Percentiles rank a stretch among this genome's conserved stretches.
phyloP scores from a whole-genome alignment of 2,113 vertebrate species.

The Loxodonta africana region DNA sequence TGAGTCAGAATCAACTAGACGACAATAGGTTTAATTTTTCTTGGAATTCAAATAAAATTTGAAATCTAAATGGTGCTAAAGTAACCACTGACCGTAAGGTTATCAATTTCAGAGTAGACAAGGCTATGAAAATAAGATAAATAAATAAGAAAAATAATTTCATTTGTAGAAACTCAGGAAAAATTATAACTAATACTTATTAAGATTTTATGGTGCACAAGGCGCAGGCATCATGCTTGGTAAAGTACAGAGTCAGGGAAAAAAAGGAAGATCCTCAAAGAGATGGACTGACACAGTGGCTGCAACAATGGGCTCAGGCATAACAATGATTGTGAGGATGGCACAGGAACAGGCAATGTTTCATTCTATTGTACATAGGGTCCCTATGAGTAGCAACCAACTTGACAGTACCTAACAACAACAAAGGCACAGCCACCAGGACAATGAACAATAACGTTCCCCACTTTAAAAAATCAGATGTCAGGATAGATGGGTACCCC shows the following conservation, averaged over 20 bases:
- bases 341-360: too few relatives aligned
- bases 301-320: too few relatives aligned
- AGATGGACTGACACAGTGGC: too few relatives aligned
- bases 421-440: too few relatives aligned
- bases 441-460: not conserved
- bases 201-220: not conserved
- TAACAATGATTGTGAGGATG: too few relatives aligned
- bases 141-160: not conserved
- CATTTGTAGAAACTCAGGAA: not conserved
- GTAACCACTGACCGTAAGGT: not conserved
- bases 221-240: too few relatives aligned
- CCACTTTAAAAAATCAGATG: not conserved
- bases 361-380: too few relatives aligned
- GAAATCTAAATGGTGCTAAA: not conserved
- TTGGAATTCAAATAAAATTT: constrained; percentile 37
- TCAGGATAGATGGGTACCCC: not conserved
- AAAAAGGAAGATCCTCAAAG: too few relatives aligned
- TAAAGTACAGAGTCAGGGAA: too few relatives aligned
- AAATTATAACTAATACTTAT: not conserved
- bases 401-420: too few relatives aligned
- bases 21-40: not conserved
- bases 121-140: not conserved
- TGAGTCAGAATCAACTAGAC: not conserved
- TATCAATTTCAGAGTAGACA: not conserved
- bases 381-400: too few relatives aligned